Evolutionary conservation across 2,113 vertebrate species (phyloP).

Genomic region (Fulmarus glacialis): DNA sequence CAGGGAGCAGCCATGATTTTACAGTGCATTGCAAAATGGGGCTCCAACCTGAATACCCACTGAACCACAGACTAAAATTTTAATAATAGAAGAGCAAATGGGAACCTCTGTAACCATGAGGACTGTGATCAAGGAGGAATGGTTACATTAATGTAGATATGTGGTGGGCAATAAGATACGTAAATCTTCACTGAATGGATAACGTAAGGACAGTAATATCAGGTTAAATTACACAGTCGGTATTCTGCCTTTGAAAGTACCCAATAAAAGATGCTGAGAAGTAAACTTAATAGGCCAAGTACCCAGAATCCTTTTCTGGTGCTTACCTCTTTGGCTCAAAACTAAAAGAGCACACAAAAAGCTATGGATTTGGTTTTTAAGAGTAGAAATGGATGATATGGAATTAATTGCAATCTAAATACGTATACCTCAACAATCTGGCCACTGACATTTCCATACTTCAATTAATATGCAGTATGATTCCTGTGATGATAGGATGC

Average conservation of each 20-base stretch:
- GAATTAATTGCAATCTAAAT: neutral
- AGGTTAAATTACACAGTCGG: neutral
- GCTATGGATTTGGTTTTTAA: neutral
- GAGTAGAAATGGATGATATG: neutral
- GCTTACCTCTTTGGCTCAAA: neutral
- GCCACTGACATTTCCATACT: neutral
- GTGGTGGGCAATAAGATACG: neutral
- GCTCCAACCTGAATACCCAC: slow-evolving; percentile 37
- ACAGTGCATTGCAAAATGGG: neutral
- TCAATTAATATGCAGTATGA: neutral
- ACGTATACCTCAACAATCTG: neutral
- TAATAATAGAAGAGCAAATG: neutral
- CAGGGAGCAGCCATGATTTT: slow-evolving; percentile 18
- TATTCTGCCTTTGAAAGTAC: neutral
- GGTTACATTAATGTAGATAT: neutral
- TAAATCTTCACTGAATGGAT: neutral
- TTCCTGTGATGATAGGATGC: neutral
- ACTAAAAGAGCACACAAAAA: neutral
- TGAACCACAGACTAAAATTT: slow-evolving; percentile 9
- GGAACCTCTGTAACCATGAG: neutral
- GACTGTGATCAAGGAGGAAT: neutral
- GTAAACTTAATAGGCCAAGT: neutral
- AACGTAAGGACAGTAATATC: neutral
- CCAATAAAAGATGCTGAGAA: neutral
- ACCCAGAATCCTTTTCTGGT: neutral